phyloP scores from a whole-genome alignment of 2,113 vertebrate species.

The Python bivittatus region DNA sequence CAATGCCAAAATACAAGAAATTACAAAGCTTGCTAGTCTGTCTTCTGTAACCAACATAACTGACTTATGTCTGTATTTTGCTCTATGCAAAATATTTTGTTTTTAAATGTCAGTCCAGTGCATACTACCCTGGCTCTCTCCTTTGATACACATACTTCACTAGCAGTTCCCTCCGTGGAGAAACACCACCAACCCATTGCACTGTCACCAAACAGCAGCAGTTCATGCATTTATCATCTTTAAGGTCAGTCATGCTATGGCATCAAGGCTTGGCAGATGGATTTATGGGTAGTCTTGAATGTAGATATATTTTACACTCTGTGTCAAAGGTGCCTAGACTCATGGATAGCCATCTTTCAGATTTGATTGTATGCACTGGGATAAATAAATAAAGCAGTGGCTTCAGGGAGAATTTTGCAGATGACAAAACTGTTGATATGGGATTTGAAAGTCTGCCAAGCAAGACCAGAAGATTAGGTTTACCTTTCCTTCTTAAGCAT shows the following conservation, averaged over 20 bases:
- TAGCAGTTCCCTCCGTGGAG: not conserved
- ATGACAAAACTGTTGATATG: slow-evolving; percentile 26
- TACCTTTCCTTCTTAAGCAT: slow-evolving; percentile 6
- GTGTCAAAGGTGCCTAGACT: slow-evolving; percentile 51
- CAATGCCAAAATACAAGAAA: not conserved
- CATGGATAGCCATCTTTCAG: not conserved
- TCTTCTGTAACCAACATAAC: not conserved
- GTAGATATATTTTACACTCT: slow-evolving; percentile 45
- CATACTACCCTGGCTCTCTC: not conserved
- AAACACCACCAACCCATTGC: not conserved
- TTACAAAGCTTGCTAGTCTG: not conserved
- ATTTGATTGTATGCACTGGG: slow-evolving; percentile 29
- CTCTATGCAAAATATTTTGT: not conserved
- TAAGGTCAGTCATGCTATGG: slow-evolving; percentile 51
- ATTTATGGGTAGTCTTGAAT: slow-evolving; percentile 54
- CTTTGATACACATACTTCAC: not conserved
- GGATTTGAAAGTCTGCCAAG: slow-evolving; percentile 28
- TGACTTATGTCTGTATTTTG: not conserved
- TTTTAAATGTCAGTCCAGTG: not conserved
- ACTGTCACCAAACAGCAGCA: slow-evolving; percentile 31
- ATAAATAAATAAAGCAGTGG: slow-evolving; percentile 49
- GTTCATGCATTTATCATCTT: slow-evolving; percentile 47
- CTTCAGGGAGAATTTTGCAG: slow-evolving; percentile 53
- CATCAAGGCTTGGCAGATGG: slow-evolving; percentile 54
- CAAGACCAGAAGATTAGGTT: slow-evolving; percentile 21